phyloP scores from a whole-genome alignment of 2,888 invertebrate genomes.

The Macrosiphum euphorbiae region DNA sequence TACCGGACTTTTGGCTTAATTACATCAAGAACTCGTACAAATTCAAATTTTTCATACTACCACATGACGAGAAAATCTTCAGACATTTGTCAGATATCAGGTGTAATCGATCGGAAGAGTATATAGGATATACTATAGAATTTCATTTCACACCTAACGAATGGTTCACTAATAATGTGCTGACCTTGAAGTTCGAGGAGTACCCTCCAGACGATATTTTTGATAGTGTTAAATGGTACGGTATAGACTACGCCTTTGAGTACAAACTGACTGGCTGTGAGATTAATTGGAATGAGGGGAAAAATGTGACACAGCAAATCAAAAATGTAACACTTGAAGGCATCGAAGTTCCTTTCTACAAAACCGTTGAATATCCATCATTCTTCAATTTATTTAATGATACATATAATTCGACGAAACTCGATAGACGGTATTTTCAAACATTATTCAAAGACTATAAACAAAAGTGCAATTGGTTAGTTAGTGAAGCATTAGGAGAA shows the following conservation, averaged over 20 bases:
- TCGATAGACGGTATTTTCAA: not conserved
- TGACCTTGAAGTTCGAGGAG: not conserved
- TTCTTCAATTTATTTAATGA: not conserved
- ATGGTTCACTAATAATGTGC: not conserved
- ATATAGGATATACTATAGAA: not conserved
- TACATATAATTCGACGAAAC: not conserved
- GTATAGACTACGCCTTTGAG: accelerated
- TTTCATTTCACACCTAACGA: not conserved
- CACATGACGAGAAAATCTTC: not conserved
- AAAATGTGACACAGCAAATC: not conserved
- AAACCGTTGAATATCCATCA: no score
- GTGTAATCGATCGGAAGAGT: no score
- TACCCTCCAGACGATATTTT: accelerated
- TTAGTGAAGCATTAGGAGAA: not conserved
- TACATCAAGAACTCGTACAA: not conserved
- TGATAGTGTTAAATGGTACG: not conserved
- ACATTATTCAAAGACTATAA: not conserved
- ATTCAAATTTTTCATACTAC: no score
- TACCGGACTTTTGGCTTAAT: not conserved
- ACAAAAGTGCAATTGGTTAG: not conserved
- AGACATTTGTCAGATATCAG: not conserved
- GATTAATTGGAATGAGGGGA: not conserved
- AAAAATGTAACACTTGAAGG: not conserved
- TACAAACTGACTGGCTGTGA: not conserved
- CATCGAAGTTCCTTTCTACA: not conserved